Evolutionary conservation across 2,113 vertebrate genomes (phyloP).

Genomic region (Phylloscopus trochilus): DNA sequence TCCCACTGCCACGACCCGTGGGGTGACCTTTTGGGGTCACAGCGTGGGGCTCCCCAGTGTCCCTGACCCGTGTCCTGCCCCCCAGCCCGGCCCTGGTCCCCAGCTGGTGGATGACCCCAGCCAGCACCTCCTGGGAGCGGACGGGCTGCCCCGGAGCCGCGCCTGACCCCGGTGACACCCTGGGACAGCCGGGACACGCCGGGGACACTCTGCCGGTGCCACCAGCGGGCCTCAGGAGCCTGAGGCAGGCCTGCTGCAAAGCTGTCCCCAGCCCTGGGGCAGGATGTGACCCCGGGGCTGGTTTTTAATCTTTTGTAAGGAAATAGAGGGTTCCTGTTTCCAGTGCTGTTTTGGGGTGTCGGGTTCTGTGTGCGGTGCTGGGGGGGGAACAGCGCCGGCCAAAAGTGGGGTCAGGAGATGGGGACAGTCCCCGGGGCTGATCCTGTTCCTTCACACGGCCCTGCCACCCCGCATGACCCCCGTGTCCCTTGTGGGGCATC

Average conservation of each 20-base stretch:
- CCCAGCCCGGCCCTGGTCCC: conserved; percentile 81
- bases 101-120: conserved; percentile 61
- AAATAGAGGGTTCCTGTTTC: neutral
- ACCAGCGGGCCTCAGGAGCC: fast-evolving
- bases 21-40: neutral
- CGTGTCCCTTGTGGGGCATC: neutral
- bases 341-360: fast-evolving
- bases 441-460: too few species aligned
- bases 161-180: neutral
- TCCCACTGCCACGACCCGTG: fast-evolving
- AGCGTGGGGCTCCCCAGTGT: fast-evolving
- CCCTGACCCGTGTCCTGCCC: neutral
- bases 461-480: neutral
- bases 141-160: conserved; percentile 65
- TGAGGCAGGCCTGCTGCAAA: neutral
- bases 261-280: neutral
- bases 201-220: neutral
- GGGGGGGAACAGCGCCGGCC: fast-evolving
- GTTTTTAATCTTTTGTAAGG: conserved; percentile 10
- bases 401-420: fast-evolving
- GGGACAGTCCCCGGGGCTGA: neutral
- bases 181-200: fast-evolving
- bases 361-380: neutral
- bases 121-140: conserved; percentile 73
- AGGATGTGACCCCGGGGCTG: neutral